Evolutionary conservation across 1,140 invertebrate species (phyloP).

Genomic region (Drosophila punjabiensis): DNA sequence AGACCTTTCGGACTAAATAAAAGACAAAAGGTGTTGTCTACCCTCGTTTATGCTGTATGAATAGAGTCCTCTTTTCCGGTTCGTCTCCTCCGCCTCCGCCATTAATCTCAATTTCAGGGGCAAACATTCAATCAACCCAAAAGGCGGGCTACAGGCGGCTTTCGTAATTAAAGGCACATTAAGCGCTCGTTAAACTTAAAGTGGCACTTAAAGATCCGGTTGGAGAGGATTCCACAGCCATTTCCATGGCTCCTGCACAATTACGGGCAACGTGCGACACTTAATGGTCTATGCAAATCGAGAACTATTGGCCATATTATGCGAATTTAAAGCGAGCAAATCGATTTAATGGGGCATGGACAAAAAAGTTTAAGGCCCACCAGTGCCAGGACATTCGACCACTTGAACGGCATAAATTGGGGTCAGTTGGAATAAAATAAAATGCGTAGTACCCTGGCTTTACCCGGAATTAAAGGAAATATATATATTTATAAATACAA

Average conservation of each 20-base stretch:
- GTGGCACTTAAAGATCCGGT: conserved; percentile 49
- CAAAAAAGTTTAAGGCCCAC: conserved; percentile 2
- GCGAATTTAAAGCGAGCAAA: conserved; percentile 12
- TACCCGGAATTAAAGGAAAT: neutral
- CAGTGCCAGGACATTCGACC: neutral
- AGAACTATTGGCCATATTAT: conserved; percentile 41
- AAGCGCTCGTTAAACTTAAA: conserved; percentile 78
- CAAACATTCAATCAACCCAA: conserved; percentile 74
- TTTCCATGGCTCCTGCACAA: conserved; percentile 16
- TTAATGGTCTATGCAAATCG: conserved; percentile 40
- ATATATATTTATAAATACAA: conserved; percentile 2
- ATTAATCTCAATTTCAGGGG: conserved; percentile 75
- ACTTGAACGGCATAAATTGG: conserved; percentile 5
- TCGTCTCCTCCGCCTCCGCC: conserved; percentile 17
- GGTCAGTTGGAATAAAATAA: conserved; percentile 3
- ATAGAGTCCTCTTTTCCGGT: conserved; percentile 39
- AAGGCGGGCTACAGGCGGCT: conserved; percentile 23
- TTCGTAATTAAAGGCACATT: conserved; percentile 76
- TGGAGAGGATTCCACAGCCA: conserved; percentile 2
- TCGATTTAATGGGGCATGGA: conserved; percentile 22
- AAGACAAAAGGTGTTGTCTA: conserved; percentile 10
- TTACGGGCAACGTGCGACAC: conserved; percentile 12
- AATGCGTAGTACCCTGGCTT: neutral
- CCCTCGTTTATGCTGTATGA: conserved; percentile 67
- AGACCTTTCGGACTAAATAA: neutral